Percentiles rank a stretch among this genome's conserved stretches.
Conservation (phyloP, 2,113 vertebrate genomes). For the Phyllopteryx taeniolatus region DNA sequence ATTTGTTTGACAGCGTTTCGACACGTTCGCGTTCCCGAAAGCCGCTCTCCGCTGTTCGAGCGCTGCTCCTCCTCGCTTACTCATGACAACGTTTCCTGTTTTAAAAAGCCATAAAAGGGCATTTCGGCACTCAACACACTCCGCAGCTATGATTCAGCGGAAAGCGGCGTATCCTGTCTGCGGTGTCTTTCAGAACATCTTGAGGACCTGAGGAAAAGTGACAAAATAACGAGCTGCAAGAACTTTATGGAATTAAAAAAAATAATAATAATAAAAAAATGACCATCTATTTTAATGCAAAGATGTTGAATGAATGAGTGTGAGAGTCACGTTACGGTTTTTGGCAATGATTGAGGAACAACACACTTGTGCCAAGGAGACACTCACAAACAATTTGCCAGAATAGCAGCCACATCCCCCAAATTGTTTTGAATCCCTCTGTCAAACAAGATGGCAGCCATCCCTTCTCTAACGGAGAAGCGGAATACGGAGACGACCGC, state of each 20-base stretch:
- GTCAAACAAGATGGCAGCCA: too few species aligned
- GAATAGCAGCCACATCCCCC: too few species aligned
- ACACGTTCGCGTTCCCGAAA: too few species aligned
- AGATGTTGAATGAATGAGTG: background rate
- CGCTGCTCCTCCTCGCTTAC: background rate
- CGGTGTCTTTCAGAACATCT: slow-evolving; percentile 39
- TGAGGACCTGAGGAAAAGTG: slow-evolving; percentile 30
- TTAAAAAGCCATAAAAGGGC: slow-evolving; percentile 77
- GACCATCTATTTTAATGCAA: background rate
- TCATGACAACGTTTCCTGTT: slow-evolving; percentile 65
- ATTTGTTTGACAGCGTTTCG: background rate
- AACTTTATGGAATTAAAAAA: background rate
- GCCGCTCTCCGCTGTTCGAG: background rate
- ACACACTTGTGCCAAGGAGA: too few species aligned
- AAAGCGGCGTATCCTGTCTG: slow-evolving; percentile 40
- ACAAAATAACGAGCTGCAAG: background rate
- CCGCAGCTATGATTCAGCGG: slow-evolving; percentile 50
- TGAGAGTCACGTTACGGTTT: too few species aligned
- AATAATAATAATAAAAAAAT: too few species aligned
- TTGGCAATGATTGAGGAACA: too few species aligned
- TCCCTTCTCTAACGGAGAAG: too few species aligned
- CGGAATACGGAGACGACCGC: too few species aligned
- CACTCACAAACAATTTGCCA: too few species aligned
- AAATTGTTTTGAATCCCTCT: too few species aligned
- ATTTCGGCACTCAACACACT: slow-evolving; percentile 60